These are phyloP conservation scores for Desmophyllum pertusum DNA, from an alignment of 92 coral and sea anemone genomes.

Conservation along the genomic window DNA sequence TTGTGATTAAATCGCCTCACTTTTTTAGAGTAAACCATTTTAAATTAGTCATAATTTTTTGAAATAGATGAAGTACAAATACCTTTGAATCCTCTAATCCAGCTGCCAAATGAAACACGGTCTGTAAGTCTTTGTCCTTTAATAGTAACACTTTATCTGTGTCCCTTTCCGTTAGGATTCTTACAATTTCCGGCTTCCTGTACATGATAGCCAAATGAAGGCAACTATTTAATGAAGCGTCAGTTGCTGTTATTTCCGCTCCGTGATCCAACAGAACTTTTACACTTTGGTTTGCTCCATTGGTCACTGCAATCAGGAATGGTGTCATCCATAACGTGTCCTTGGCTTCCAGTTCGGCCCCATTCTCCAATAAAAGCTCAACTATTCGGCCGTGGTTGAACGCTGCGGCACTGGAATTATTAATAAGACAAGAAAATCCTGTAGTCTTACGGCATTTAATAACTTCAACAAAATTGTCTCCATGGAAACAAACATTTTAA, in stretches of 20 bases:
- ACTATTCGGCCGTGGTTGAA: slow-evolving; percentile 52
- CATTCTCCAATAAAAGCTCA: slow-evolving; percentile 58
- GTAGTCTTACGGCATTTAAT: too few relatives aligned
- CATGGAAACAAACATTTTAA: too few relatives aligned
- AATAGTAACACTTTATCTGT: slow-evolving; percentile 52
- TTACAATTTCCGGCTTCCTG: slow-evolving; percentile 48
- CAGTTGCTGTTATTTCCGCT: slow-evolving; percentile 56
- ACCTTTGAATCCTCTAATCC: slow-evolving; percentile 68
- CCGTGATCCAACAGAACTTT: slow-evolving; percentile 44
- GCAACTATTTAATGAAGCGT: slow-evolving; percentile 54
- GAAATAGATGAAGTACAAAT: too few relatives aligned
- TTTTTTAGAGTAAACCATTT: too few relatives aligned
- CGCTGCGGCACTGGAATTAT: slow-evolving; percentile 28
- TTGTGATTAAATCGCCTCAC: too few relatives aligned
- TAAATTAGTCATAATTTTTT: too few relatives aligned
- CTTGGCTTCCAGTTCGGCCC: slow-evolving; percentile 57
- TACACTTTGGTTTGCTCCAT: slow-evolving; percentile 41
- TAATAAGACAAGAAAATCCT: too few relatives aligned
- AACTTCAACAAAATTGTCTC: too few relatives aligned
- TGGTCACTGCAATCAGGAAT: slow-evolving; percentile 70
- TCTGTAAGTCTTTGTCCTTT: slow-evolving; percentile 50
- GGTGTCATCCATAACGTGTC: slow-evolving; percentile 63
- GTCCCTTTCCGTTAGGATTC: slow-evolving; percentile 56
- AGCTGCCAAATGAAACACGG: slow-evolving; percentile 72
- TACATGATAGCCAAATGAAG: slow-evolving; percentile 73